Evolutionary conservation across 2,797 vertebrate genomes (phyloP), one percentile per base, ranked within the genome.

Genomic region (Sarcoramphus papa): DNA sequence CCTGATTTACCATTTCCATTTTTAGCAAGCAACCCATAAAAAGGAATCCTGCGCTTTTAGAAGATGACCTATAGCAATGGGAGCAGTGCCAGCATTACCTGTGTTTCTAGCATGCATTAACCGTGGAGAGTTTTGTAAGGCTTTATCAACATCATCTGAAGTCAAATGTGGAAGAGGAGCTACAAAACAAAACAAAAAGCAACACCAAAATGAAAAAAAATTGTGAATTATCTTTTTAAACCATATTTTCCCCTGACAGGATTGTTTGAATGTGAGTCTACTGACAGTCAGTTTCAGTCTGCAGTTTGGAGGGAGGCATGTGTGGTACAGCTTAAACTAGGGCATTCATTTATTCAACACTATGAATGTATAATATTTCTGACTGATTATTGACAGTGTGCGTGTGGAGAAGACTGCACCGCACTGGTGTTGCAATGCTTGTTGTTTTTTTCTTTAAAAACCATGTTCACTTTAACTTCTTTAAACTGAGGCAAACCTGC

Each of bases 71-170:
- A 89, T 64, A 95, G 95, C 93, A 91, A 70, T 90, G 93, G 97
- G 96, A 97, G 86, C 64, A 70, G 97, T 96, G 95, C 95, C 95
- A 92, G 97, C 95, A 98, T 99, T 99, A 99, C 99, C 99, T 99
- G 99, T 99, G 97, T 99, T 99, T 98, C 99, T 99, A 98, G 99
- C 99, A 98, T 99, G 99, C 99, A 99, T 99, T 99, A 99, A 98
- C 98, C 98, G 98, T 93, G 99, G 99, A 97, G 99, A 99, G 98
- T 99, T 99, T 98, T 99, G 99, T 98, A 99, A 99, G 98, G 99
- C 99, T 95, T 99, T 99, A 98, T 99, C 99, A 98, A 99, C 99
- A 98, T 99, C 99, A 98, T 99, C 99, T 98, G 99, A 99, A 98
- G 99, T 99, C 99, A 99, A 98, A 98, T 99, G 99, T 98, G 99